A percentile compares a stretch with the other conserved stretches of the same genome.
phyloP scores from a whole-genome alignment of 2,113 vertebrate genomes.

The Pygoscelis adeliae region DNA sequence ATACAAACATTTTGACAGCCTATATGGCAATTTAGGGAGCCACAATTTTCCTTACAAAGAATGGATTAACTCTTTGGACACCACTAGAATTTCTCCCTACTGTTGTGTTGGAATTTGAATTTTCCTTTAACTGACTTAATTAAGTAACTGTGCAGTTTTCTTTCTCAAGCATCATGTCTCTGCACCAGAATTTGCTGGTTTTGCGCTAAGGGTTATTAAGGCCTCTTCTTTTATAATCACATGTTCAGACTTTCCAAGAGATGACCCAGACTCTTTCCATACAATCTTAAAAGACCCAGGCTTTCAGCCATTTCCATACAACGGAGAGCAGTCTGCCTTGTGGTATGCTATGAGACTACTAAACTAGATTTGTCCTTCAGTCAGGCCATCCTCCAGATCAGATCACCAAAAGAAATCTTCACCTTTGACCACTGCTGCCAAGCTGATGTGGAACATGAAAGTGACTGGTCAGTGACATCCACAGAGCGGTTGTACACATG shows the following conservation, averaged over 20 bases:
- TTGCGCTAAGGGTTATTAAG: not conserved
- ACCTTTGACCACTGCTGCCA: not conserved
- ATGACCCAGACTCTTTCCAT: not conserved
- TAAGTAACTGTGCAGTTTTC: not conserved
- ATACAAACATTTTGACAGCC: not conserved
- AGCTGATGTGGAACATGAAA: not conserved
- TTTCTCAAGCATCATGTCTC: not conserved
- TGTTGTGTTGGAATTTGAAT: not conserved
- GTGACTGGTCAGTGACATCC: not conserved
- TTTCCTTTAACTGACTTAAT: not conserved
- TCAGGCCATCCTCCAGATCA: not conserved
- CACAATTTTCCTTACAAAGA: not conserved
- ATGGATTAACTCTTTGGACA: not conserved
- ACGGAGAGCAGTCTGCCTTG: not conserved
- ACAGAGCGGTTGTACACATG: accelerated
- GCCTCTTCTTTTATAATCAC: not conserved
- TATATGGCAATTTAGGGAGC: too few relatives aligned
- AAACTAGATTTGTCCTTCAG: not conserved
- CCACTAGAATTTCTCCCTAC: not conserved
- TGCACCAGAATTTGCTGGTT: not conserved
- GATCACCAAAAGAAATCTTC: not conserved
- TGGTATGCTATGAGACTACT: not conserved
- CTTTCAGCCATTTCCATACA: not conserved
- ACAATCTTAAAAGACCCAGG: not conserved
- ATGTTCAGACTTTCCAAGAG: not conserved